Base-by-base conservation (phyloP, 2,113 vertebrate genomes). In the Bubalus kerabau region DNA sequence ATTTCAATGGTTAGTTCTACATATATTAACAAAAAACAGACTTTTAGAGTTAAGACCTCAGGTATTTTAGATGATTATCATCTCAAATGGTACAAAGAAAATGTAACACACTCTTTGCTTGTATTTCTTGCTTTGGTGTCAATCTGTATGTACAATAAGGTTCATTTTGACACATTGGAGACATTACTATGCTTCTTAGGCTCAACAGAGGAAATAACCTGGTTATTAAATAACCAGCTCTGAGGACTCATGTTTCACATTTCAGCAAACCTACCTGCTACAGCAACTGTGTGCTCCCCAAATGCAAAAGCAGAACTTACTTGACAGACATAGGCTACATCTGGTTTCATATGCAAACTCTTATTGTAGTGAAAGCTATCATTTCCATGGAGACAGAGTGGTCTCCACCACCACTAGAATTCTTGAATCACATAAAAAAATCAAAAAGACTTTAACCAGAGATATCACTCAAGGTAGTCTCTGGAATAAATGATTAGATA, bases 141-240 rank as follows among this genome's bases (percentile, higher is more conserved):
- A 98, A 97, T 98, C 97, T 97, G 87, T 98, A 97, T 98, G 97
- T 96, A 98, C 99, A 98, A 97, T 98, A 97, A 98, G 96, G 52
- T 98, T 95, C 93, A 94, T 98, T 97, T 98, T 98, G 98, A 98
- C 98, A 97, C 97, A 3, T 92, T 96, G 89, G 97, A 98, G 97
- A 92, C 88, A 90, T 64, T 94, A 87, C 91, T 95, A 59, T 98
- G 96, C 60, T 98, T 97, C 94, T 90, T 95, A 95, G 84, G 46
- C 94, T 98, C 98, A 96, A 92, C 93, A 97, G 97, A 98, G 94
- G 56, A 84, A 87, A 98, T 97, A 97, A 98, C 60, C 84, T 98
- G 96, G 97, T 96, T 98, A 40, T 74, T 74, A 40, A 74, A 40
- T 74, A 98, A 91, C 78, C 95, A 46, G 86, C 86, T 97, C 97